Evolutionary conservation across 2,797 vertebrate species (phyloP).

Genomic region (Coilia nasus): DNA sequence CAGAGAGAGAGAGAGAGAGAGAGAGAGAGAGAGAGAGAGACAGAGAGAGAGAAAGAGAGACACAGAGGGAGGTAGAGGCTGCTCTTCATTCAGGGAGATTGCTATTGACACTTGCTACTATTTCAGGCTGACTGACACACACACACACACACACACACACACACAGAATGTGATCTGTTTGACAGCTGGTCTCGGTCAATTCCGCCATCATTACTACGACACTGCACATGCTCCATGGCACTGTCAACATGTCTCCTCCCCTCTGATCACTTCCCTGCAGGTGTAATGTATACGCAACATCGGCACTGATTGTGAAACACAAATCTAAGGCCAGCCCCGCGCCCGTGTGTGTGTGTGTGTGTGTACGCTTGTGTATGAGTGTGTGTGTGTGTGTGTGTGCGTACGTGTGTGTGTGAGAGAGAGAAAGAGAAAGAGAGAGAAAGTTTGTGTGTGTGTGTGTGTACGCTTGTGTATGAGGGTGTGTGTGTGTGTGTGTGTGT

Average conservation of each 20-base stretch:
- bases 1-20: neutral
- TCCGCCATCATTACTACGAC: neutral
- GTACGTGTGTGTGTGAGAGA: too few relatives aligned
- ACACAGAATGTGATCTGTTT: neutral
- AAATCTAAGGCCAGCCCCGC: slow-evolving; percentile 53
- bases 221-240: too few relatives aligned
- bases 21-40: neutral
- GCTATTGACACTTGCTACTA: slow-evolving; percentile 8
- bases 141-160: neutral
- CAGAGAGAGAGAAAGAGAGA: neutral
- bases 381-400: too few relatives aligned
- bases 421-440: too few relatives aligned
- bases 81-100: neutral
- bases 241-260: neutral
- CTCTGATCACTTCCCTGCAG: neutral
- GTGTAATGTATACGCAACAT: neutral
- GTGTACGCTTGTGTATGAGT: too few relatives aligned
- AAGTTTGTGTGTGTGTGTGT: too few relatives aligned
- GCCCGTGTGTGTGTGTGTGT: neutral
- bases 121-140: slow-evolving; percentile 14
- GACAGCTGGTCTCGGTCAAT: neutral
- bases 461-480: too few relatives aligned
- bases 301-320: neutral
- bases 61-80: neutral
- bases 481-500: too few relatives aligned